Percentiles rank a stretch among this genome's conserved stretches.
Conservation (phyloP, 2,888 invertebrate genomes). For the Tridacna crocea region DNA sequence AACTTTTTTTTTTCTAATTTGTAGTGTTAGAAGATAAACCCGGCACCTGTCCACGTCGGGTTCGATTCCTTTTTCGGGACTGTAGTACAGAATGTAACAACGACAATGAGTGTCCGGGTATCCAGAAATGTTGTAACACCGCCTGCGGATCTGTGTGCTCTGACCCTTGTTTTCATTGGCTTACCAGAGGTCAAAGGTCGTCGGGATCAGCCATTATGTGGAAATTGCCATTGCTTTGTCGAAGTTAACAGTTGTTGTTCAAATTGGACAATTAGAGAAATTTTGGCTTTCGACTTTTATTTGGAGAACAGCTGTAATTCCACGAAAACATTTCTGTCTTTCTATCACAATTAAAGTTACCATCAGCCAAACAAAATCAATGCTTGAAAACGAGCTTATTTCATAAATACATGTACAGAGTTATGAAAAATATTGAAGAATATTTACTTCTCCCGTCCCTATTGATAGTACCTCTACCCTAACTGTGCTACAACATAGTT, state of each 20-base stretch:
- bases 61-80: not conserved
- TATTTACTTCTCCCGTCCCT: too few species aligned
- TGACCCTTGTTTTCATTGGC: constrained; percentile 67
- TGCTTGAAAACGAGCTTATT: too few species aligned
- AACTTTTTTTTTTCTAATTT: not conserved
- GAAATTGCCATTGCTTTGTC: constrained; percentile 63
- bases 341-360: too few species aligned
- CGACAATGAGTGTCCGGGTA: constrained; percentile 65
- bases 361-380: too few species aligned
- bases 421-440: too few species aligned
- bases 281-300: too few species aligned
- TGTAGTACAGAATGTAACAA: constrained; percentile 53
- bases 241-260: not conserved
- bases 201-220: constrained; percentile 51
- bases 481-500: too few species aligned
- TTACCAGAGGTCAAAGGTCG: constrained; percentile 50
- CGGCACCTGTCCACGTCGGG: constrained; percentile 63
- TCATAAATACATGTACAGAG: too few species aligned
- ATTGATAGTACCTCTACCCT: too few species aligned
- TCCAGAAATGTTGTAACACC: constrained; percentile 66
- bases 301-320: too few species aligned
- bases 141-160: constrained; percentile 65
- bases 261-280: too few species aligned
- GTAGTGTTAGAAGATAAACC: constrained; percentile 59
- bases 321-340: too few species aligned